Evolutionary conservation across 92 coral and sea anemone genomes (phyloP), one percentile per base, ranked within the genome.

Genomic region (Parazoanthus darwini): DNA sequence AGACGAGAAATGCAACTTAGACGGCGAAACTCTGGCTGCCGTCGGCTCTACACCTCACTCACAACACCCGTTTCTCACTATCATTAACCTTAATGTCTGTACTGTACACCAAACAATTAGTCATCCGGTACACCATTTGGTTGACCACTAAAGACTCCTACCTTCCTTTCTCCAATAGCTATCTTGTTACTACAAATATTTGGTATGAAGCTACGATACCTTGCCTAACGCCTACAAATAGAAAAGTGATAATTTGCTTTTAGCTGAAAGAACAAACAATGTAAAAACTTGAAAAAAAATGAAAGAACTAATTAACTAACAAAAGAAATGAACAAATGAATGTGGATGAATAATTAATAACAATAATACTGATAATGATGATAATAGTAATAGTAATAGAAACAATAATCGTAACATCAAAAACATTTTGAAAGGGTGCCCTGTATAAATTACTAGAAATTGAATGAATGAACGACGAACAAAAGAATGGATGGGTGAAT

Each of bases 191-290:
- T 82, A 71, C 76, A 39, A 66, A 44, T 42, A 84, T 20, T 44
- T 48, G 79, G 29, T 74, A 71, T 54, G 38, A 70, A 68, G 78
- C 78, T 84, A 84, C 48, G 8, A 70, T 84, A 84, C 87, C 87
- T 84, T 84, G 87, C 87, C 87, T 84, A 84, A 33, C n/a, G 87
- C 87, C 87, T 84, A 82, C 10, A 82, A 82, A 14, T 1, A 63
- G 15, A 67, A 82, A 48, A 79, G 10, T 16, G 3, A 42, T 11
- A 82, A 26, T 39, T 79, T 79, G 43, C 23, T 26, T 73, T 73
- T 73, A 35, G 77, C n/a, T 16, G n/a, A 26, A 6, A 11, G 74
- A 33, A 25, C 77, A 73, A 15, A 22, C 7, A 63, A 63, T 20
- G 25, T 15, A 54, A 54, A 22, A 63, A 23, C 0, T 18, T 3